Base-by-base conservation (phyloP, 30 jellyfish, hydroid and myxozoan genomes). In the Aurelia sp. region DNA sequence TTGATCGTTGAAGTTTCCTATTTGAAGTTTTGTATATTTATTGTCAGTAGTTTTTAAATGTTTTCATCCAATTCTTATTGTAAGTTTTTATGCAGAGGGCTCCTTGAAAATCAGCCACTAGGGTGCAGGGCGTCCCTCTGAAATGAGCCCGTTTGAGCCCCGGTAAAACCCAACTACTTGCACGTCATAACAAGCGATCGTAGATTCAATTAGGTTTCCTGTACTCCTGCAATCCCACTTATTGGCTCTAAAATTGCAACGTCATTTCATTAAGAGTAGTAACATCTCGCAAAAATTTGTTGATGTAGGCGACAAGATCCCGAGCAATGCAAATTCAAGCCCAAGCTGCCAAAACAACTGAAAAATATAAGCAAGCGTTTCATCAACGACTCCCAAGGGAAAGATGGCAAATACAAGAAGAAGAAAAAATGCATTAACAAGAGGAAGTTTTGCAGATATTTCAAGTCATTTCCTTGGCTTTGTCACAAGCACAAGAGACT, bases 231-330 rank as follows among this genome's bases (percentile, higher is more conserved):
- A 8, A 5, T 38, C 10, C 50, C 9, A 38, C 8, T 7, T 7
- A 7, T 4, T 38, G 50, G 50, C 50, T 4, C 9, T 38, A 38
- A 38, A 38, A 38, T 7, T 7, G 50, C 50, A 38, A 4, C 50
- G 7, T 38, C 50, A 38, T 7, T 38, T 18, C 38, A 65, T 3
- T 65, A 18, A 15, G 47, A 65, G 22, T 16, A 15, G 11, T 18
- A 5, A 17, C 47, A 17, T 18, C 76, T 17, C 16, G 41, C 4
- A 8, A 21, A 21, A 27, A 55, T 18, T 74, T 4, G 3, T 60
- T 13, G 17, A 27, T 64, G 50, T 67, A 50, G 92, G 63, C 85
- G 97, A 13, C 85, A 76, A 2, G 96, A 87, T 78, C 98, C 96
- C 20, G 88, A 68, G 64, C 47, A 4, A 15, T 88, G 96, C 84